Conservation (phyloP, 2,797 vertebrate species). For the Falco peregrinus region DNA sequence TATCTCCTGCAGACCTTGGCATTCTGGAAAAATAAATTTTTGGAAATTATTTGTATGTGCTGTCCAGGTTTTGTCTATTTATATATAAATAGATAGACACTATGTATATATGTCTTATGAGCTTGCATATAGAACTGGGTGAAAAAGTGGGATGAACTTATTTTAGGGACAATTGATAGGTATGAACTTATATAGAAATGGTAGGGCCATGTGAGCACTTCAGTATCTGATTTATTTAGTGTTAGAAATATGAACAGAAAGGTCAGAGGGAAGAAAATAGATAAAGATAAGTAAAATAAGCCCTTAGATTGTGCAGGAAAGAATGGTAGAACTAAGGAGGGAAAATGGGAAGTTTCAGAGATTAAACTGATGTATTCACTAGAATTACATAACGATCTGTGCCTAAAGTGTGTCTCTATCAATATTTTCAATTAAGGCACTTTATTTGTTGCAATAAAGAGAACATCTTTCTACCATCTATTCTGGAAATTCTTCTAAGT, state of each 20-base stretch:
- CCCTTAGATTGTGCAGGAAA: not conserved
- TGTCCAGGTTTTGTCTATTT: not conserved
- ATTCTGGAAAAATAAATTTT: not conserved
- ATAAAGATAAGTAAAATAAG: not conserved
- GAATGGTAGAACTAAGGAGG: not conserved
- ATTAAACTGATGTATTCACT: not conserved
- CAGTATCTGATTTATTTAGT: not conserved
- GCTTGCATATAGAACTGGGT: not conserved
- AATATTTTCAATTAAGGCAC: slow-evolving; percentile 50
- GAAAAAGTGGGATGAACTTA: not conserved
- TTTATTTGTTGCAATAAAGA: slow-evolving; percentile 50
- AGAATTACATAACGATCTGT: not conserved
- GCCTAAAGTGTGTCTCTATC: slow-evolving; percentile 8
- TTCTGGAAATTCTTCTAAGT: slow-evolving; percentile 26
- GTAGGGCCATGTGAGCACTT: not conserved
- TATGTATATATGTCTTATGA: not conserved
- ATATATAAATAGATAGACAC: not conserved
- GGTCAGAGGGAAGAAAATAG: not conserved
- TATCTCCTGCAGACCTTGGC: not conserved
- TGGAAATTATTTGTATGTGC: not conserved
- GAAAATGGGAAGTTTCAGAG: not conserved
- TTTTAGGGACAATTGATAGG: not conserved
- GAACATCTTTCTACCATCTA: slow-evolving; percentile 12
- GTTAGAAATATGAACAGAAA: not conserved
- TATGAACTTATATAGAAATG: not conserved